These are phyloP conservation scores for Dicrurus megarhynchus DNA, from an alignment of 2,113 vertebrate genomes.

Conservation along the genomic window DNA sequence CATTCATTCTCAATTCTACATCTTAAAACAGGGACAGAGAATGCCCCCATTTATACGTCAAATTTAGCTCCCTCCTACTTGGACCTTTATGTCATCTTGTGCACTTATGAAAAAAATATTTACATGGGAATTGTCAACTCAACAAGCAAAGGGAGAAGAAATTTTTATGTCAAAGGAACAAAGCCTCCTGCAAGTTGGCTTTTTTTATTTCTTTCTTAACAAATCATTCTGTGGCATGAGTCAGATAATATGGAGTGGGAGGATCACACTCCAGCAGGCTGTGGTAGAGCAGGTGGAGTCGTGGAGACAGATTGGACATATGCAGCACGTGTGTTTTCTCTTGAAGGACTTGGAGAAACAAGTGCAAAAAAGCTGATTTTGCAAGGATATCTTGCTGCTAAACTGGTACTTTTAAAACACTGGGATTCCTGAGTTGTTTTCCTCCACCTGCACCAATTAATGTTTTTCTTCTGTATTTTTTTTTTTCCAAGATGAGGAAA, in stretches of 20 bases:
- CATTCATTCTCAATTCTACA: not conserved
- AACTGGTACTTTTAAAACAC: not conserved
- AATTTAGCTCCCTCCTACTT: constrained; percentile 18
- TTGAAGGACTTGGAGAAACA: not conserved
- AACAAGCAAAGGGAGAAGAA: not conserved
- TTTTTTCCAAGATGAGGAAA: not conserved
- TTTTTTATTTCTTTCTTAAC: not conserved
- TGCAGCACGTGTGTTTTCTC: not conserved
- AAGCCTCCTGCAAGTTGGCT: not conserved
- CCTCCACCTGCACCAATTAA: not conserved
- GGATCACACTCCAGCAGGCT: not conserved
- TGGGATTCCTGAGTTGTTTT: not conserved
- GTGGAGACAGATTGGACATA: not conserved
- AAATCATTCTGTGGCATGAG: not conserved
- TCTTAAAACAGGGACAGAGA: not conserved
- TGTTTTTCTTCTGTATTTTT: not conserved
- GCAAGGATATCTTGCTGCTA: not conserved
- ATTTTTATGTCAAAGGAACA: not conserved
- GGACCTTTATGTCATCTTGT: not conserved
- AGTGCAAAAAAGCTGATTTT: not conserved
- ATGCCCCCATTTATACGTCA: not conserved
- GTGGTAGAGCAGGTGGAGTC: not conserved
- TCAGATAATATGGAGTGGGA: constrained; percentile 28
- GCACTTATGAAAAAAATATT: not conserved
- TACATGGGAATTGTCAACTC: not conserved